Evolutionary conservation across 2,113 vertebrate genomes (phyloP), one percentile per base, ranked within the genome.

Genomic region (Bostrychus sinensis): DNA sequence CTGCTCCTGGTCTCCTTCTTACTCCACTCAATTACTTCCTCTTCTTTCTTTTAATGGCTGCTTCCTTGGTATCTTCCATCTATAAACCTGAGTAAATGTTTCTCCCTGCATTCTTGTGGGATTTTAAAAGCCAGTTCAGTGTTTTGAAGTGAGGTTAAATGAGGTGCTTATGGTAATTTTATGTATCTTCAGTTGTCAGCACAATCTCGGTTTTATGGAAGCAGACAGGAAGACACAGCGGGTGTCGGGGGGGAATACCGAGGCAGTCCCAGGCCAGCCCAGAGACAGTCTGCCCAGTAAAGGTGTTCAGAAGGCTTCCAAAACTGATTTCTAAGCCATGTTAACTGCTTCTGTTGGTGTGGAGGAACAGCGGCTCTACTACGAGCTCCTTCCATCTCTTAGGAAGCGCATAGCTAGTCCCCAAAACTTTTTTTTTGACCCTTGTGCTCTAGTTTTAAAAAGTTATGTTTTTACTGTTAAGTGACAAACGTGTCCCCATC

Each of bases 21-120:
- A 10, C 43, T 38, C 53, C 53, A 57, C 57, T 80, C 45, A 67
- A 77, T 66, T 62, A 57, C 54, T 74, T 60, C 34, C 60, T 41
- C 64, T 39, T 23, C 38, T 57, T 14, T 45, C 37, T 66, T 78
- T 68, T 66, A 46, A 38, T 62, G 22, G 43, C 43, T 19, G 16
- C 45, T 72, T 56, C 64, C 53, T 39, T 26, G 3, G 57, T 57
- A 19, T 28, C 5, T 71, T 34, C 73, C 43, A 38, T 43, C 39
- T 59, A 32, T 74, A 59, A 66, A 68, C 20, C 48, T 43, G 43
- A 28, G 65, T 46, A 39, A 72, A 64, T 71, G 46, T 76, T 72
- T 38, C 70, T 54, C 42, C 19, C 42, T 43, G 8, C 42, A 43
- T 43, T 43, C 42, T 20, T 43, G 42, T 43, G 42, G 42, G 12